A percentile compares a stretch with the other conserved stretches of the same genome.
phyloP scores from a whole-genome alignment of 1,140 invertebrate genomes.

The Caenorhabditis tropicalis region DNA sequence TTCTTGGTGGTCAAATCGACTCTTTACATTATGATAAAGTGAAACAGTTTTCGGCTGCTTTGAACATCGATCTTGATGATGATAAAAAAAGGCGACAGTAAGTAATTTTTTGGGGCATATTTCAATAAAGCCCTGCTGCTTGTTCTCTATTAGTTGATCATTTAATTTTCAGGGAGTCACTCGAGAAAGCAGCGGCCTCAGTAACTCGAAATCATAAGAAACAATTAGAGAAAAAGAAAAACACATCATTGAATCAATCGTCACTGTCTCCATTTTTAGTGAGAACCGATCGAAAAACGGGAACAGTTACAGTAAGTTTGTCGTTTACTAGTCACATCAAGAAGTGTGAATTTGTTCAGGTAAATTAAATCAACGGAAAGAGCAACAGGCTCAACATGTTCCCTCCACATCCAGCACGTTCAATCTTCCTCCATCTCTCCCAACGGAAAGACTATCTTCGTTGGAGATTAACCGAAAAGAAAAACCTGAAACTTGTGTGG shows the following conservation, averaged over 20 bases:
- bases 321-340: no score
- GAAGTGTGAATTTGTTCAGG: not conserved
- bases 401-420: no score
- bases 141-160: no score
- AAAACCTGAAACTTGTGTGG: not conserved
- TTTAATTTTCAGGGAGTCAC: not conserved
- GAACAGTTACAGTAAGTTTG: not conserved
- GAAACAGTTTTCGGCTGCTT: not conserved
- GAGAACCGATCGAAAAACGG: not conserved
- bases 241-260: not conserved
- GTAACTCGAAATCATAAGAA: no score
- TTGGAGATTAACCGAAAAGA: not conserved
- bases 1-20: not conserved
- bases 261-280: not conserved
- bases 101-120: no score
- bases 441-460: not conserved
- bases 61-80: conserved; percentile 1
- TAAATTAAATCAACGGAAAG: no score
- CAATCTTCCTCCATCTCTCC: not conserved
- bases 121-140: no score
- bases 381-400: not conserved
- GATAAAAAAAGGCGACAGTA: conserved; percentile 1
- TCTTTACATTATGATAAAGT: not conserved
- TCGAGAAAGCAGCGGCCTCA: not conserved
- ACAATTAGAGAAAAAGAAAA: not conserved